Conservation (phyloP, 2,797 vertebrate genomes). For the Morelia viridis region DNA sequence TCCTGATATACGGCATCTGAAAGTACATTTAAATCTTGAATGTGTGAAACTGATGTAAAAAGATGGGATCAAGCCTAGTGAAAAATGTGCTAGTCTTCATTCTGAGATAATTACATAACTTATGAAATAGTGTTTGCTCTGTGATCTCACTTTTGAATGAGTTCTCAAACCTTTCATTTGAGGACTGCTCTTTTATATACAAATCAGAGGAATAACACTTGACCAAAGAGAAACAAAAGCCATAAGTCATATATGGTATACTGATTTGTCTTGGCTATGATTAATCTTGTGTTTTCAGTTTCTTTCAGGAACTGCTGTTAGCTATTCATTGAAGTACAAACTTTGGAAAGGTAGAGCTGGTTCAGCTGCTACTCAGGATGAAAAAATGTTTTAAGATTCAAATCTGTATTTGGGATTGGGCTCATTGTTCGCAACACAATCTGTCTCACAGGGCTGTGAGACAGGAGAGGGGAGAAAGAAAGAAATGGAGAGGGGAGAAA, state of each 20-base stretch:
- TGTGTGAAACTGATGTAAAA: background rate
- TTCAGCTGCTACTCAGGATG: background rate
- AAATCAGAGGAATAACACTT: slow-evolving; percentile 3
- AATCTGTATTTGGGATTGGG: background rate
- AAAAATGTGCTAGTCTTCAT: background rate
- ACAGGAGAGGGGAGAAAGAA: background rate
- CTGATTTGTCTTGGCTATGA: background rate
- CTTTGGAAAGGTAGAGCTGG: background rate
- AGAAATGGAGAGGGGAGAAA: background rate
- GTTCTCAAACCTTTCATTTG: background rate
- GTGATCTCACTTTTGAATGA: background rate
- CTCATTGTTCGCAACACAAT: background rate
- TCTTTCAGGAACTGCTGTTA: background rate
- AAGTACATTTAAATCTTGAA: background rate
- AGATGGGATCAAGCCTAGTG: background rate
- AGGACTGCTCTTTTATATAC: background rate
- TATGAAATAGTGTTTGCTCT: background rate
- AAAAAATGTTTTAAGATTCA: background rate
- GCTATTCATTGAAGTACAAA: background rate
- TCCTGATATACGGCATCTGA: background rate
- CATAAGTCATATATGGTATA: background rate
- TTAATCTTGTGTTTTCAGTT: slow-evolving; percentile 13
- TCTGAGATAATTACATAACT: background rate
- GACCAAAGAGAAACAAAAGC: background rate
- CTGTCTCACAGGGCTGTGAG: background rate